phyloP scores from a whole-genome alignment of 2,888 invertebrate genomes.

The Parnassius apollo region DNA sequence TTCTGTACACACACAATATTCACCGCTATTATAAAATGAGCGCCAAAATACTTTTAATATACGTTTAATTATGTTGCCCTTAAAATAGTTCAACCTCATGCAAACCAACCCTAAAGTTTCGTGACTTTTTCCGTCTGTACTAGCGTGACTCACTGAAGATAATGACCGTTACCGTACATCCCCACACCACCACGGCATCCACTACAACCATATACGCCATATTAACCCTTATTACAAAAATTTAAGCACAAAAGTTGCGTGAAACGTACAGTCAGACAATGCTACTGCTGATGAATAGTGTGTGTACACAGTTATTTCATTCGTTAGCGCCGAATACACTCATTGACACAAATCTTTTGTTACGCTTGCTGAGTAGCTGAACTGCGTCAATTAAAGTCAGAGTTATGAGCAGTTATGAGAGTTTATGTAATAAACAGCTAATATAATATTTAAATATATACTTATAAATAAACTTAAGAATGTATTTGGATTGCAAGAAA shows the following conservation, averaged over 20 bases:
- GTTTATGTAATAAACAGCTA: too few species aligned
- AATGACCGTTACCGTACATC: conserved; percentile 28
- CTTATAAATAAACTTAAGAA: too few species aligned
- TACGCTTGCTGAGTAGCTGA: background rate
- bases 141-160: conserved; percentile 34
- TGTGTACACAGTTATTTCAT: conserved; percentile 20
- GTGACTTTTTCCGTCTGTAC: conserved; percentile 38
- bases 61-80: too few species aligned
- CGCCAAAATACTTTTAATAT: too few species aligned
- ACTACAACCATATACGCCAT: background rate
- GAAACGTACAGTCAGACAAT: background rate
- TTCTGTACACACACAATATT: too few species aligned
- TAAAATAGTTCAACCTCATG: conserved; percentile 34
- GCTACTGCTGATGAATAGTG: background rate
- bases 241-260: background rate
- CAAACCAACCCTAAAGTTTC: conserved; percentile 33
- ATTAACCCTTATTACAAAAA: background rate
- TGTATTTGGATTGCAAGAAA: too few species aligned
- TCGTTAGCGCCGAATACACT: conserved; percentile 2
- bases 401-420: too few species aligned
- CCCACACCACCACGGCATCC: conserved; percentile 13
- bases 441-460: too few species aligned
- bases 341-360: conserved; percentile 7
- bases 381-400: too few species aligned
- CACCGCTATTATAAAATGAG: too few species aligned